Conservation (phyloP, 2,797 vertebrate species). For the Xiphorhynchus erythropygius region DNA sequence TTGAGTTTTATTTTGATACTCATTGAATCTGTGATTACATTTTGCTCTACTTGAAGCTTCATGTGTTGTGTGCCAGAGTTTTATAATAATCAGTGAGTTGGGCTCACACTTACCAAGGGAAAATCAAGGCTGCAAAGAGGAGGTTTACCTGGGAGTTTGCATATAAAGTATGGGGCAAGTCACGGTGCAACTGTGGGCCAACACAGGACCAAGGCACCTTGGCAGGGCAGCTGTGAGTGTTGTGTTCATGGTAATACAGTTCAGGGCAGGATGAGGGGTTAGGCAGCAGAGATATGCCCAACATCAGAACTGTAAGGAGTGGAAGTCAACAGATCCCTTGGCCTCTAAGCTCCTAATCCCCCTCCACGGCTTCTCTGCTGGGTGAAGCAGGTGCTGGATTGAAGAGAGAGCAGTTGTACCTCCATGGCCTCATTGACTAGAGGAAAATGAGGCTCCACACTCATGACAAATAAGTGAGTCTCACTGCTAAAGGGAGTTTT, state of each 20-base stretch:
- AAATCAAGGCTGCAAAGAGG: not conserved
- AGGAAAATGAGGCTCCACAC: not conserved
- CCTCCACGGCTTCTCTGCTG: not conserved
- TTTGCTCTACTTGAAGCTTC: not conserved
- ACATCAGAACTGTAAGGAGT: not conserved
- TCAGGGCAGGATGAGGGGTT: not conserved
- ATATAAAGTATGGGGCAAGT: too few relatives aligned
- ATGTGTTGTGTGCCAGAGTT: not conserved
- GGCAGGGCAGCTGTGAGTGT: not conserved
- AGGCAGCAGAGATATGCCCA: not conserved
- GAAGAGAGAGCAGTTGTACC: not conserved
- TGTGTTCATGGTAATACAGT: not conserved
- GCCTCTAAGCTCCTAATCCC: not conserved
- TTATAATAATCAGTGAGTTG: not conserved
- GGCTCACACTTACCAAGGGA: not conserved
- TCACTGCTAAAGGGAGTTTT: not conserved
- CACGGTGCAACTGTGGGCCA: not conserved
- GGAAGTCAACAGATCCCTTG: not conserved
- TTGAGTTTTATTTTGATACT: not conserved
- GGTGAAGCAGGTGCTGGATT: not conserved
- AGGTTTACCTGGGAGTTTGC: not conserved
- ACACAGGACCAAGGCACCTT: not conserved
- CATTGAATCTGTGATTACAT: not conserved
- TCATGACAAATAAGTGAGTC: not conserved
- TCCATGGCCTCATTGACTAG: not conserved